Conservation (phyloP, 1,140 invertebrate species). For the Delia radicum region DNA sequence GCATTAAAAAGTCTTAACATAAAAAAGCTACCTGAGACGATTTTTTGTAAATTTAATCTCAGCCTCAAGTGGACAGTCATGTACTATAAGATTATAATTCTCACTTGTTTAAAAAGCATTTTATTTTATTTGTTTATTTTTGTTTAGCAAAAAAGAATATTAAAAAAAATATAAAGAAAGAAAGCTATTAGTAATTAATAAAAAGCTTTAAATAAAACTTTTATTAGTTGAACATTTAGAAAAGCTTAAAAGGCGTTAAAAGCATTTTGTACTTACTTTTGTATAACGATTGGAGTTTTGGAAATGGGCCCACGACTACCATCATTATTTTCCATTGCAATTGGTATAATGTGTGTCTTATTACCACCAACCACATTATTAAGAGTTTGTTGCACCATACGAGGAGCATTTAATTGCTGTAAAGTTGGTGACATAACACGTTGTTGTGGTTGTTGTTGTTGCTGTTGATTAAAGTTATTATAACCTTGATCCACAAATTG, state of each 20-base stretch:
- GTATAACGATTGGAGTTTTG: conserved; percentile 47
- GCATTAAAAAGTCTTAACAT: background rate
- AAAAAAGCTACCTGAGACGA: conserved; percentile 47
- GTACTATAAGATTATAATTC: conserved; percentile 51
- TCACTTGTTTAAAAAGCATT: conserved; percentile 37
- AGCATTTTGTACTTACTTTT: conserved; percentile 45
- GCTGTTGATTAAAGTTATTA: conserved; percentile 42
- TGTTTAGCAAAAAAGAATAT: background rate
- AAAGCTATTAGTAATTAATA: conserved; percentile 11
- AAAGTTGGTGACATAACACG: conserved; percentile 34
- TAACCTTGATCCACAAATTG: conserved; percentile 57
- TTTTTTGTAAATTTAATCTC: conserved; percentile 52
- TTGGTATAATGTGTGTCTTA: conserved; percentile 48
- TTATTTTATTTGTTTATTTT: background rate
- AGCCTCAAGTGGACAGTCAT: conserved; percentile 55
- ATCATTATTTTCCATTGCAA: conserved; percentile 39
- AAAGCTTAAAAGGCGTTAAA: background rate
- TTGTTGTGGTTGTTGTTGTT: conserved; percentile 31
- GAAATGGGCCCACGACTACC: conserved; percentile 46
- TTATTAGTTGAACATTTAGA: background rate
- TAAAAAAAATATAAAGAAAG: conserved; percentile 21
- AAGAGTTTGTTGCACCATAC: conserved; percentile 27
- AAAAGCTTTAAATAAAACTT: conserved; percentile 1
- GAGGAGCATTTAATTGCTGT: conserved; percentile 32
- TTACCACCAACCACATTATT: conserved; percentile 28